Percentiles rank a stretch among this genome's conserved stretches.
Evolutionary conservation across 2,797 vertebrate species (phyloP).

Genomic region (Enteromius radiatus): DNA sequence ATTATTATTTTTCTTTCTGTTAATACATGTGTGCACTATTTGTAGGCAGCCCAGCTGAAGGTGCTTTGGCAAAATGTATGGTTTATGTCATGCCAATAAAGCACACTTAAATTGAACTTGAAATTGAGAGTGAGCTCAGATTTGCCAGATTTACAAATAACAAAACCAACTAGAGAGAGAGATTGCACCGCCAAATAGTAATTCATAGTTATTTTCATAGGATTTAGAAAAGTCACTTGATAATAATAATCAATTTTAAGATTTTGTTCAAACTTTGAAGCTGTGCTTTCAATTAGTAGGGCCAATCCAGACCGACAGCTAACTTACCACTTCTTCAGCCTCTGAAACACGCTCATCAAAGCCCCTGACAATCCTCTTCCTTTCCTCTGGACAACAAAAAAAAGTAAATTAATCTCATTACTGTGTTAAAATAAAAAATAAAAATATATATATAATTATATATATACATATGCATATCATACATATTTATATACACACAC

Average conservation of each 20-base stretch:
- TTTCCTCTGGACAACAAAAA: conserved; percentile 85
- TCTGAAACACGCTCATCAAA: conserved; percentile 93
- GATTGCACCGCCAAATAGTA: not conserved
- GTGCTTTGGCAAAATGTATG: no score
- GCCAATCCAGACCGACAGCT: not conserved
- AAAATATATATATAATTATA: no score
- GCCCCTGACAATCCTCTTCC: conserved; percentile 86
- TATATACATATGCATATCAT: no score
- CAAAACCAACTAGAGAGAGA: no score
- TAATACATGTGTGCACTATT: no score
- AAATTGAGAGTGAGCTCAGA: no score
- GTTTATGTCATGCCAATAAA: no score
- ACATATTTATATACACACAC: no score
- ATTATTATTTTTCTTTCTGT: no score
- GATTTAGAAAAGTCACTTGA: not conserved
- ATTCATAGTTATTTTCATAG: not conserved
- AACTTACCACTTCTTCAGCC: conserved; percentile 90
- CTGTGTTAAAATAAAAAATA: not conserved
- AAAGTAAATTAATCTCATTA: not conserved
- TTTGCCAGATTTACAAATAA: no score
- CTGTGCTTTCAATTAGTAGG: not conserved
- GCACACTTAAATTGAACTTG: no score
- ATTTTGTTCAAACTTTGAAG: not conserved
- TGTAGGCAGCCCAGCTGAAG: no score
- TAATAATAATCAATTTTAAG: not conserved